Conservation (phyloP, 2,797 vertebrate genomes). For the Melanotaenia parkinsoni region DNA sequence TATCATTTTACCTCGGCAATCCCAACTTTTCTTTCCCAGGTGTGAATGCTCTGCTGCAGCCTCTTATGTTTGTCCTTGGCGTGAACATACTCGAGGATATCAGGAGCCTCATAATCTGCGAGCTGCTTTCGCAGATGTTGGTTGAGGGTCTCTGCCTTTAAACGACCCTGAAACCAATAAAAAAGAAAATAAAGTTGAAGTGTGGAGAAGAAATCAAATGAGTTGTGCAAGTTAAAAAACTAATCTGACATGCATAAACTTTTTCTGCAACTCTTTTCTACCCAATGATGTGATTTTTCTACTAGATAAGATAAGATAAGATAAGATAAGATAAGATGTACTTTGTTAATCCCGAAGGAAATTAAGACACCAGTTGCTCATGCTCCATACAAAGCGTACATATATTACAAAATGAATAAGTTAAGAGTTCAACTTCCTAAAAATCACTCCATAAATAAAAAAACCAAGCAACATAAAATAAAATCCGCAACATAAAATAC, state of each 20-base stretch:
- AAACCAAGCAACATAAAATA: too few species aligned
- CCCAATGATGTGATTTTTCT: not conserved
- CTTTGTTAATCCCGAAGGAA: too few species aligned
- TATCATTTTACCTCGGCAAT: conserved; percentile 61
- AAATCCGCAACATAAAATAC: too few species aligned
- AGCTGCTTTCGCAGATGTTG: conserved; percentile 53
- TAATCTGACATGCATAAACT: not conserved
- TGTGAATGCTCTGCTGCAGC: conserved; percentile 58
- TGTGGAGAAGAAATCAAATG: not conserved
- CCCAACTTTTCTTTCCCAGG: conserved; percentile 62
- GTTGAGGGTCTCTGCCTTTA: conserved; percentile 53
- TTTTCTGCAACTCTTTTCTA: not conserved
- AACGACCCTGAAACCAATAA: conserved; percentile 50
- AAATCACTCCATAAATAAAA: too few species aligned
- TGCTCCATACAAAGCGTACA: too few species aligned
- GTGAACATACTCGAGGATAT: conserved; percentile 50
- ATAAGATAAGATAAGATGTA: too few species aligned
- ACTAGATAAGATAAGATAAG: too few species aligned
- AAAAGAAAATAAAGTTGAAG: not conserved
- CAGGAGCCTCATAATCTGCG: conserved; percentile 57
- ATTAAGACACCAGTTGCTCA: too few species aligned
- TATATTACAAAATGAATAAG: too few species aligned
- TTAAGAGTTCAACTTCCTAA: too few species aligned
- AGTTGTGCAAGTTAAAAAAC: not conserved
- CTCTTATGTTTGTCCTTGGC: conserved; percentile 63